Percentiles rank a stretch among this genome's conserved stretches.
Evolutionary conservation across 2,113 vertebrate genomes (phyloP).

Genomic region (Chrysochloris asiatica): DNA sequence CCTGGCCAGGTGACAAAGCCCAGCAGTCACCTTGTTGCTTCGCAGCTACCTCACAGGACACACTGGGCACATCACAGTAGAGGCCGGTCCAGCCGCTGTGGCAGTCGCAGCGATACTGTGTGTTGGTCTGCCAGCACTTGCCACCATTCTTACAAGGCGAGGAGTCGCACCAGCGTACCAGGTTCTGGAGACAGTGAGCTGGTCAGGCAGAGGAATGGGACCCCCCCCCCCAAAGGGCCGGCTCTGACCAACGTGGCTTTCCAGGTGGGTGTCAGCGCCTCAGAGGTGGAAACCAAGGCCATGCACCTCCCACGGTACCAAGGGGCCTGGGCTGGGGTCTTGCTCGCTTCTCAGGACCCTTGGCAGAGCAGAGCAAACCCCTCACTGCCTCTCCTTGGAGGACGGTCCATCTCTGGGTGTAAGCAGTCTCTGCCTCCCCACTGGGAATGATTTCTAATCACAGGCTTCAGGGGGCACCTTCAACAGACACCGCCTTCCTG

Average conservation of each 20-base stretch:
- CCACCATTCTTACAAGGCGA: conserved; percentile 96
- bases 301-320: accelerated
- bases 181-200: conserved; percentile 83
- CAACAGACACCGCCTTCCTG: too few species aligned
- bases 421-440: too few species aligned
- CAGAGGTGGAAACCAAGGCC: accelerated
- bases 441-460: too few species aligned
- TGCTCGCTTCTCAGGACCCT: neutral
- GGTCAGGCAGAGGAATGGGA: accelerated
- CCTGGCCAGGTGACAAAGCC: neutral
- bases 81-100: conserved; percentile 93
- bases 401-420: too few species aligned
- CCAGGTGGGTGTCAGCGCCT: neutral
- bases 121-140: conserved; percentile 92
- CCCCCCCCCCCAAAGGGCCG: accelerated
- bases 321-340: neutral
- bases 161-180: conserved; percentile 95
- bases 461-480: too few species aligned
- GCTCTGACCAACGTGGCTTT: too few species aligned
- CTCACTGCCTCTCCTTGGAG: too few species aligned
- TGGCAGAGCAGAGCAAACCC: too few species aligned
- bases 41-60: conserved; percentile 97
- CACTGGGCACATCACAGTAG: conserved; percentile 95
- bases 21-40: conserved; percentile 88
- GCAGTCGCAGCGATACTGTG: conserved; percentile 93